Conservation (phyloP, 2,888 invertebrate species). For the Micropterix aruncella region DNA sequence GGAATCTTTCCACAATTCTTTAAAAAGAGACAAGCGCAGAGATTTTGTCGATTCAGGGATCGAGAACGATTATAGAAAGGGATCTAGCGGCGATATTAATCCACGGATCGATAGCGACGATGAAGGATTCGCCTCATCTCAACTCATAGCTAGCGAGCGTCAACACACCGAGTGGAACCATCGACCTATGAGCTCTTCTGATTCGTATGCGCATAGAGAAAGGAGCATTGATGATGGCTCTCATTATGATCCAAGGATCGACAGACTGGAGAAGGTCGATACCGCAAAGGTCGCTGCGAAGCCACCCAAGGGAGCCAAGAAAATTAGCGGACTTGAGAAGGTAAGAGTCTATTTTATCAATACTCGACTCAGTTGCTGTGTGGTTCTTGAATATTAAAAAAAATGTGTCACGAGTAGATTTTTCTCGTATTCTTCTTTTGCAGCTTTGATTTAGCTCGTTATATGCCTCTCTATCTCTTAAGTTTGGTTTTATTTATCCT, state of each 20-base stretch:
- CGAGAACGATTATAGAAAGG: slow-evolving; percentile 65
- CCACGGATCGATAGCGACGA: slow-evolving; percentile 49
- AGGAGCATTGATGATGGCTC: slow-evolving; percentile 53
- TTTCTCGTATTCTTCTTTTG: too few relatives aligned
- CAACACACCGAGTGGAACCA: slow-evolving; percentile 53
- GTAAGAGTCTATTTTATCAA: too few relatives aligned
- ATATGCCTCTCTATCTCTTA: too few relatives aligned
- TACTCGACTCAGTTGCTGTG: too few relatives aligned
- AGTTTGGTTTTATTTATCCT: too few relatives aligned
- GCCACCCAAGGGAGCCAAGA: slow-evolving; percentile 49
- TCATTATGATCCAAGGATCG: slow-evolving; percentile 47
- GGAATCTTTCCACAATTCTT: slow-evolving; percentile 44
- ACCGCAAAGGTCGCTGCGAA: slow-evolving; percentile 36
- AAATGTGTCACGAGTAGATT: too few relatives aligned
- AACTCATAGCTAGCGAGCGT: slow-evolving; percentile 58
- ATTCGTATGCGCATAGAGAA: slow-evolving; percentile 35
- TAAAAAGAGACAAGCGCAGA: slow-evolving; percentile 43
- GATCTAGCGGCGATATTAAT: slow-evolving; percentile 45
- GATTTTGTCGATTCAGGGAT: slow-evolving; percentile 64
- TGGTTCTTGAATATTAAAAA: too few relatives aligned
- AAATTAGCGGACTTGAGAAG: slow-evolving; percentile 58
- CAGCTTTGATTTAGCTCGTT: too few relatives aligned
- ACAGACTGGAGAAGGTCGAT: slow-evolving; percentile 39
- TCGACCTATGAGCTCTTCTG: slow-evolving; percentile 24
- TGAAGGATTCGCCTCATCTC: slow-evolving; percentile 52